A percentile compares a stretch with the other conserved stretches of the same genome.
phyloP scores from a whole-genome alignment of 2,888 invertebrate species.

The Anodontia alba region DNA sequence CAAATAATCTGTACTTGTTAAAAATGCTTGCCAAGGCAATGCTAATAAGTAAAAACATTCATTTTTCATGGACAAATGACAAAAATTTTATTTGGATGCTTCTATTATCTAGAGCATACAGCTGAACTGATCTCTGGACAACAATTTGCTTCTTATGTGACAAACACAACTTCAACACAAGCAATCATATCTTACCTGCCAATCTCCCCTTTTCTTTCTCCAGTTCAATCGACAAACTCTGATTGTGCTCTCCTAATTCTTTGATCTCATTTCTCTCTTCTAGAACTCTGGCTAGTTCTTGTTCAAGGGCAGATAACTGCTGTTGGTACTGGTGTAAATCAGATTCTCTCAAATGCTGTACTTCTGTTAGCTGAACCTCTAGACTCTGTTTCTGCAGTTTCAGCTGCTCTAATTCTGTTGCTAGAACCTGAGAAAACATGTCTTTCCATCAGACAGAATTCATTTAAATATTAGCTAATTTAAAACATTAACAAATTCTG shows the following conservation, averaged over 20 bases:
- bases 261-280: constrained; percentile 62
- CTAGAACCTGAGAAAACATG: constrained; percentile 71
- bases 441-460: neutral
- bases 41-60: too few relatives aligned
- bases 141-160: too few relatives aligned
- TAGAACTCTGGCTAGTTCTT: constrained; percentile 60
- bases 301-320: constrained; percentile 69
- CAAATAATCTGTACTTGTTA: too few relatives aligned
- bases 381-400: constrained; percentile 69
- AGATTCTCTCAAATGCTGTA: constrained; percentile 65
- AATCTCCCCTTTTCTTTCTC: constrained; percentile 84
- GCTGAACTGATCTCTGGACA: too few relatives aligned
- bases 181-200: constrained; percentile 80
- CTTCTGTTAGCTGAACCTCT: constrained; percentile 65
- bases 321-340: constrained; percentile 70
- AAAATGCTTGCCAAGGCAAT: too few relatives aligned
- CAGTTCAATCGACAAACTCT: constrained; percentile 81
- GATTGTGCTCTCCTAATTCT: constrained; percentile 71
- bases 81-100: too few relatives aligned
- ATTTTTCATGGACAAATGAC: too few relatives aligned
- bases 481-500: too few relatives aligned
- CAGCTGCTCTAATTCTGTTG: constrained; percentile 71
- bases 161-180: too few relatives aligned
- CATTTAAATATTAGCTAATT: too few relatives aligned
- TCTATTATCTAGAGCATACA: too few relatives aligned